Evolutionary conservation across 2,113 vertebrate species (phyloP), one percentile per base, ranked within the genome.

Genomic region (Tiliqua scincoides): DNA sequence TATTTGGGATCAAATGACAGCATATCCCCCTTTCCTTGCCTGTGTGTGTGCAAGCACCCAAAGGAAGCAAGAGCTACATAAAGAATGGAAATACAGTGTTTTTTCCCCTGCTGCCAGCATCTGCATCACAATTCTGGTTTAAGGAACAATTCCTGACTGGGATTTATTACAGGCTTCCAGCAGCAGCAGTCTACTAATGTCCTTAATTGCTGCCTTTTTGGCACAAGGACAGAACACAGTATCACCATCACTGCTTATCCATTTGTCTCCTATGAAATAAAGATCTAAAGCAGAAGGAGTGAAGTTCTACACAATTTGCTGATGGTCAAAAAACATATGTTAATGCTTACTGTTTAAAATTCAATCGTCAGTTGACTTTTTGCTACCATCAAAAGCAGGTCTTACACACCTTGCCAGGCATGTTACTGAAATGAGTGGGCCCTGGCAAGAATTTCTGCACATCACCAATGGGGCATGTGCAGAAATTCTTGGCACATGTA

Each of bases 121-220:
- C 92, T 91, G 88, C 40, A 37, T 86, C 91, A 94, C 84, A 87
- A 87, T 91, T 81, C 84, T 68, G 40, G 72, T 84, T 94, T 91
- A 91, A 93, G 93, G 94, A 92, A 87, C 85, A 89, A 91, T 80
- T 92, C 86, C 91, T 95, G 93, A 96, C 95, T 94, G 93, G 93
- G 89, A 95, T 92, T 87, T 92, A 96, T 95, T 52, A 84, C 91
- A 93, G 70, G 1, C 87, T 89, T 94, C 93, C 85, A 90, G 86
- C 93, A 89, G 88, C 70, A 82, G 90, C 87, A n/a, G n/a, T n/a
- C 68, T 35, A 30, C 32, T 72, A 72, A 83, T 83, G 93, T 92
- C 88, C 87, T 85, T 93, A 94, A 93, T 91, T 72, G 35, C 85
- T 87, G 84, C 88, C 57, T 92, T 90, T 93, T 94, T 79, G 88